These are phyloP conservation scores for Falco punctatus DNA, from an alignment of 2,113 vertebrate species.

Conservation along the genomic window DNA sequence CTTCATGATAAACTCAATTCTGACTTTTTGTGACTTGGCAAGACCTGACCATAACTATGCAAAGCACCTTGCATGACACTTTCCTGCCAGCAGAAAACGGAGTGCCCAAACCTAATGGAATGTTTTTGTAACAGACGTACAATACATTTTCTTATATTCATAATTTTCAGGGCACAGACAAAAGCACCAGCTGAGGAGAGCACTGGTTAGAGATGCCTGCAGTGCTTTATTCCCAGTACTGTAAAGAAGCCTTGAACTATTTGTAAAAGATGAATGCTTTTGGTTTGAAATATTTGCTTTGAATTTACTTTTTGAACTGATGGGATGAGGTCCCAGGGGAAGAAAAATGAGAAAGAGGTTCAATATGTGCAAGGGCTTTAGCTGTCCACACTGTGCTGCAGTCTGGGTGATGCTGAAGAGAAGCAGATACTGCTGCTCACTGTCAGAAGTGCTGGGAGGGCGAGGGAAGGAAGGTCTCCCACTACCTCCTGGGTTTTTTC, in stretches of 20 bases:
- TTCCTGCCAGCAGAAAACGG: neutral
- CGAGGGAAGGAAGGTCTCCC: neutral
- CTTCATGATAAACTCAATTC: neutral
- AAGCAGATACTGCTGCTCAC: neutral
- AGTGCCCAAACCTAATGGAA: neutral
- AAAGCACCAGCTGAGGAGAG: neutral
- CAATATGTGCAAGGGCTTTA: neutral
- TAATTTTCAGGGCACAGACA: neutral
- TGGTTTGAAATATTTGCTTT: conserved; percentile 3
- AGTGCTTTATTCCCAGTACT: neutral
- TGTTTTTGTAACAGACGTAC: neutral
- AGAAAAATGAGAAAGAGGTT: neutral
- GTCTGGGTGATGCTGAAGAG: neutral
- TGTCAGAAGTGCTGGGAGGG: neutral
- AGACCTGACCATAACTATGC: neutral
- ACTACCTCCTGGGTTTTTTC: neutral
- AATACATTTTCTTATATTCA: neutral
- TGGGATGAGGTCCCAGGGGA: neutral
- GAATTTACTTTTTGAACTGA: conserved; percentile 21
- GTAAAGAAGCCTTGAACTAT: neutral
- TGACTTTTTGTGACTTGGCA: neutral
- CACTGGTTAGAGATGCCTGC: neutral
- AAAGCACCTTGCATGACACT: neutral
- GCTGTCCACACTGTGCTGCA: neutral
- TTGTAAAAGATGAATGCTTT: neutral